Conservation (phyloP, 2,113 vertebrate genomes). For the Myotis lucifugus region DNA sequence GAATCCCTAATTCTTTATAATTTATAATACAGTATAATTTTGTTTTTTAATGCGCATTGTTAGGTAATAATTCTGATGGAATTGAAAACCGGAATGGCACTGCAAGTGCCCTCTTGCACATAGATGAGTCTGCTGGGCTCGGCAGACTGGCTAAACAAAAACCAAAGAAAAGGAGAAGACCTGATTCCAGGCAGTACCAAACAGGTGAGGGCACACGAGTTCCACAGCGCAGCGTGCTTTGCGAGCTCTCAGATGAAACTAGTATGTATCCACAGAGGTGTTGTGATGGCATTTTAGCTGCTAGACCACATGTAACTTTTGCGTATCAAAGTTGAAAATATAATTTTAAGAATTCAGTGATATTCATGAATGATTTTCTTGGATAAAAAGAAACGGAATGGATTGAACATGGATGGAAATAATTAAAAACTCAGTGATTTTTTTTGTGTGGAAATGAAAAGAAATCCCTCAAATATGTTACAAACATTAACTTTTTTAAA, state of each 20-base stretch:
- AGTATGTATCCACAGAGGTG: constrained; percentile 60
- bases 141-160: constrained; percentile 94
- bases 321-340: constrained; percentile 67
- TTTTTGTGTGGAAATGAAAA: constrained; percentile 48
- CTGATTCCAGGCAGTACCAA: constrained; percentile 97
- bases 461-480: constrained; percentile 51
- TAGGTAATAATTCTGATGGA: constrained; percentile 92
- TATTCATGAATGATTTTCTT: constrained; percentile 80
- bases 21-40: constrained; percentile 77
- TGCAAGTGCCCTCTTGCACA: constrained; percentile 96
- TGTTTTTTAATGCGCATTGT: constrained; percentile 73
- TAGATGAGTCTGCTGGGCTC: constrained; percentile 94
- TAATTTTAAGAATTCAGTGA: constrained; percentile 76
- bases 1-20: constrained; percentile 66
- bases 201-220: constrained; percentile 88
- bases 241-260: constrained; percentile 58
- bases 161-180: constrained; percentile 93
- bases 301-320: constrained; percentile 56
- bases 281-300: constrained; percentile 63
- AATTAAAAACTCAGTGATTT: constrained; percentile 25
- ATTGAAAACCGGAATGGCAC: constrained; percentile 97
- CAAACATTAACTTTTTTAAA: background rate
- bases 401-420: constrained; percentile 21
- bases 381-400: constrained; percentile 53
- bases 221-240: constrained; percentile 60